Evolutionary conservation across 2,888 invertebrate genomes (phyloP), one percentile per base, ranked within the genome.

Genomic region (Gandaritis pyraliata): DNA sequence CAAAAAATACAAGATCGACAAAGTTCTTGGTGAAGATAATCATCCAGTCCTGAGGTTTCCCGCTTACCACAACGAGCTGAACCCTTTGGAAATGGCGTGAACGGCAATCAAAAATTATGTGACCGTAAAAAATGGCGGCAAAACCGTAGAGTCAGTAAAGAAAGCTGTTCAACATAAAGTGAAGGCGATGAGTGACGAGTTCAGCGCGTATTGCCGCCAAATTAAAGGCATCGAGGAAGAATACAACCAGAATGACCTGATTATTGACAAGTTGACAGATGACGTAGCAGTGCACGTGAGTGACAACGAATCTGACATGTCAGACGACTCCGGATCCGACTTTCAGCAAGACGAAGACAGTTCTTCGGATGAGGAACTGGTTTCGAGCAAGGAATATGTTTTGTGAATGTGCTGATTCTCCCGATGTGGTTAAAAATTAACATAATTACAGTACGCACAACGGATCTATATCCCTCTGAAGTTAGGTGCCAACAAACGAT

Each of bases 71-170:
- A 36, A 16, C 7, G 64, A 60, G 4, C 41, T 64, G 4, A 64
- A 57, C 41, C 60, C 60, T n/a, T 41, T 64, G 2, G 57, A 60
- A 33, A 49, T 53, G 53, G 59, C 39, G 13, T 64, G 64, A 59
- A 16, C 56, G 0, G 30, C 36, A n/a, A 54, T 64, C 3, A 54
- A 47, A 50, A 10, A 16, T 1, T 57, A 50, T 11, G 53, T 60
- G 5, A 18, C 38, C 0, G 46, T 46, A n/a, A 51, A 56, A 30
- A 50, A 55, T 43, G 46, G 16, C n/a, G 36, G 15, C 0, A 60
- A 60, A 50, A 55, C 23, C 3, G 29, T 39, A 12, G 45, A 45
- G 2, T 46, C 55, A 1, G 50, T 60, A 7, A 55, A 39, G n/a
- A 30, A 46, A 45, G 16, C 10, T 18, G 54, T 60, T 16, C 38